Evolutionary conservation across 2,113 vertebrate species (phyloP).

Genomic region (Charina bottae): DNA sequence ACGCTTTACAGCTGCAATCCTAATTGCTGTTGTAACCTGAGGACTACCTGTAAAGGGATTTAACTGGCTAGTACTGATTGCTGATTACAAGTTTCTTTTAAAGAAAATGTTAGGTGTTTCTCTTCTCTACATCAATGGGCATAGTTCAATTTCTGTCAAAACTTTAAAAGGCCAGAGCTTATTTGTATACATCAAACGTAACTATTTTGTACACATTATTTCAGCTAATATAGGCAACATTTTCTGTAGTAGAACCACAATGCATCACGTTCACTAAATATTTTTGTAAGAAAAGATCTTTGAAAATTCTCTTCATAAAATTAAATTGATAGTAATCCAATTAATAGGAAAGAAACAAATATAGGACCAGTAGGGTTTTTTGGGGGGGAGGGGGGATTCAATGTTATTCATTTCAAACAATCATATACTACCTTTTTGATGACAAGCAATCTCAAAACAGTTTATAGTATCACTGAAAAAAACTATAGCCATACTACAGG

Average conservation of each 20-base stretch:
- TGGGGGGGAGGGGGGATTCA: not conserved
- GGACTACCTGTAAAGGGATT: not conserved
- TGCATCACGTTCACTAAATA: not conserved
- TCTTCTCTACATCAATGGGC: not conserved
- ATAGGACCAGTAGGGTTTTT: not conserved
- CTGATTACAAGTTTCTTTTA: not conserved
- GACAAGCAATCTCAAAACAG: not conserved
- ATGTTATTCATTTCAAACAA: not conserved
- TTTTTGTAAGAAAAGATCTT: not conserved
- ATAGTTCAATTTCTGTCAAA: not conserved
- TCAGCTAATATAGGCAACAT: not conserved
- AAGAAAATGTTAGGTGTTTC: not conserved
- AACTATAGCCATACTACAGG: not conserved
- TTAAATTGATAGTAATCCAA: not conserved
- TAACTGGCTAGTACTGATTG: not conserved
- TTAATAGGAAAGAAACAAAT: slow-evolving; percentile 14
- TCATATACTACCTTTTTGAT: not conserved
- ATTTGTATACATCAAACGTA: not conserved
- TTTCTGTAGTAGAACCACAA: not conserved
- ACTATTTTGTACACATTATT: not conserved
- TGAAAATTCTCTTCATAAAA: slow-evolving; percentile 6
- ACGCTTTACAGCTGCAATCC: not conserved
- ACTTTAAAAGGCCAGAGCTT: not conserved
- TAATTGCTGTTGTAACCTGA: not conserved
- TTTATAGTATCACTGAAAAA: not conserved